Conservation (phyloP, 2,113 vertebrate species). For the Lophura nycthemera region DNA sequence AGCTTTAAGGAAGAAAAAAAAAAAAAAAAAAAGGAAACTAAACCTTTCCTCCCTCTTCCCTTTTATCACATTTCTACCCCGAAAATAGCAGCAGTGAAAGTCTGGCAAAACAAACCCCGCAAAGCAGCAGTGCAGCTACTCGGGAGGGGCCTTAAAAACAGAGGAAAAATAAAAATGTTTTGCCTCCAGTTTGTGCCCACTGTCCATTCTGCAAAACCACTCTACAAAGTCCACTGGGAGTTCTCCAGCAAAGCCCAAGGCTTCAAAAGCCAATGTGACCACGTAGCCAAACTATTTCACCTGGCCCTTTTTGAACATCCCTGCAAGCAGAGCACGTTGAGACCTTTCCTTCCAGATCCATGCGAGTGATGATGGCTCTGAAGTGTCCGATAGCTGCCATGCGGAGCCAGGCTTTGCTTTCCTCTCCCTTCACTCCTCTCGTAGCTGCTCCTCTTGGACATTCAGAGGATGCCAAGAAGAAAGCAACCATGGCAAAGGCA, state of each 20-base stretch:
- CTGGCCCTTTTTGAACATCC: background rate
- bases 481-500: background rate
- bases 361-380: background rate
- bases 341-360: background rate
- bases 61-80: background rate
- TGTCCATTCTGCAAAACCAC: background rate
- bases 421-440: background rate
- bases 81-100: background rate
- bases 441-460: background rate
- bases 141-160: background rate
- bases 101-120: background rate
- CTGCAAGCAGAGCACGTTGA: background rate
- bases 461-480: background rate
- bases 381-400: background rate
- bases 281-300: background rate
- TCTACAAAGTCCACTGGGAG: background rate
- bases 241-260: background rate
- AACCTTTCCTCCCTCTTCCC: background rate
- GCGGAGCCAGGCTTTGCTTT: background rate
- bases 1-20: background rate
- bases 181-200: background rate
- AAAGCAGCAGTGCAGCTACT: background rate
- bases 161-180: background rate
- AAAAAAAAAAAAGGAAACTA: background rate
- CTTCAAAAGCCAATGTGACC: background rate